phyloP scores from a whole-genome alignment of 2,888 invertebrate species.

The Automeris io region DNA sequence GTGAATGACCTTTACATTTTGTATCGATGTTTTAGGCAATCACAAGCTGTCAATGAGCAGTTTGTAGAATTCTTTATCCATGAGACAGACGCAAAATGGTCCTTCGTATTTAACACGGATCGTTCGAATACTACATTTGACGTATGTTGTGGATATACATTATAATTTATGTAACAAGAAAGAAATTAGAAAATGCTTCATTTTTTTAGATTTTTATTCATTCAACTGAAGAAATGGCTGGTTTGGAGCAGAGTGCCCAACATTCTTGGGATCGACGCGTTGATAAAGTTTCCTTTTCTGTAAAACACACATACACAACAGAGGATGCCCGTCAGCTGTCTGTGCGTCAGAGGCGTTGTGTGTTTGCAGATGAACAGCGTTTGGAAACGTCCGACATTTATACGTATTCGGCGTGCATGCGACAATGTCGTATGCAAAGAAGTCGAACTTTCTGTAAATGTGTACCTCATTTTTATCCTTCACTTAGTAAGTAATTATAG shows the following conservation, averaged over 20 bases:
- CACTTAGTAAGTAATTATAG: constrained; percentile 70
- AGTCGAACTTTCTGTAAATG: constrained; percentile 81
- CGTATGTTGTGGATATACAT: constrained; percentile 33
- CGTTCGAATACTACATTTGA: constrained; percentile 62
- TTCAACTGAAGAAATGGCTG: constrained; percentile 83
- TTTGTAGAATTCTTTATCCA: constrained; percentile 76
- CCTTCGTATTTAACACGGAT: constrained; percentile 73
- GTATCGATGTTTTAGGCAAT: constrained; percentile 43
- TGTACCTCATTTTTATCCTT: constrained; percentile 83
- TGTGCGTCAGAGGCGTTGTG: constrained; percentile 82
- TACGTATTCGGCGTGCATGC: constrained; percentile 84
- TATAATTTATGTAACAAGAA: background rate
- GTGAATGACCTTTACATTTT: background rate
- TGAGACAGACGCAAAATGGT: constrained; percentile 82
- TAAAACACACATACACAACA: constrained; percentile 87
- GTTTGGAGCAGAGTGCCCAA: constrained; percentile 81
- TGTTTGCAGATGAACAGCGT: constrained; percentile 81
- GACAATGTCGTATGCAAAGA: constrained; percentile 83
- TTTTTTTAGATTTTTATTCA: constrained; percentile 76
- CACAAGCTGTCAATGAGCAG: constrained; percentile 48
- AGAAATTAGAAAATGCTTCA: background rate
- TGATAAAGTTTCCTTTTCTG: constrained; percentile 80
- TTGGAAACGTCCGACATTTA: constrained; percentile 79
- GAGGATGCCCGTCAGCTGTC: constrained; percentile 83
- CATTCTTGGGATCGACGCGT: constrained; percentile 81